Percentiles rank a stretch among this genome's conserved stretches.
phyloP scores from a whole-genome alignment of 2,113 vertebrate species.

The Cettia cetti region DNA sequence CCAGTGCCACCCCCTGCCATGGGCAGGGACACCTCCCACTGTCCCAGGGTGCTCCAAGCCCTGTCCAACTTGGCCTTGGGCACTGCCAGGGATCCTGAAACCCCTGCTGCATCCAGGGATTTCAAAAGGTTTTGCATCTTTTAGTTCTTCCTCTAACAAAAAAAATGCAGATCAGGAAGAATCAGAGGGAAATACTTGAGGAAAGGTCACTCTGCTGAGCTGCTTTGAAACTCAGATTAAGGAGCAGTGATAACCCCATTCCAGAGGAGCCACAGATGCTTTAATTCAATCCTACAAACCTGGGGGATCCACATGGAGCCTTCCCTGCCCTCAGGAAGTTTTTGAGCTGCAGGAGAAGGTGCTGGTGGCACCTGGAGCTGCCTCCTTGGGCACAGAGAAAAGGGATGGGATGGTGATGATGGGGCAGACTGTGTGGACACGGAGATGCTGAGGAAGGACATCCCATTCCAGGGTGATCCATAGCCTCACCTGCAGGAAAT shows the following conservation, averaged over 20 bases:
- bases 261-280: not conserved
- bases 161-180: not conserved
- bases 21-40: not conserved
- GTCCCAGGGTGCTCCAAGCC: not conserved
- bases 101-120: not conserved
- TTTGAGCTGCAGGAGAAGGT: not conserved
- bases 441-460: not conserved
- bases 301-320: not conserved
- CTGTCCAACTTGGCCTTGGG: fast-evolving
- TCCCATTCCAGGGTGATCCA: not conserved
- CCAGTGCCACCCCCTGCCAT: not conserved
- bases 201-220: constrained; percentile 14
- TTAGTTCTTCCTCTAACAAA: not conserved
- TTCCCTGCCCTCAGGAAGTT: not conserved
- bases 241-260: not conserved
- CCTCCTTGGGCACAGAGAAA: not conserved
- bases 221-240: constrained; percentile 9
- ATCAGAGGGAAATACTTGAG: not conserved
- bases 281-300: not conserved
- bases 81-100: not conserved
- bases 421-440: fast-evolving
- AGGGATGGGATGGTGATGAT: not conserved
- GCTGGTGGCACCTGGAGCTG: not conserved
- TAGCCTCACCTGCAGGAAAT: not conserved
- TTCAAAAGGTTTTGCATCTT: not conserved